Evolutionary conservation across 2,113 vertebrate species (phyloP).

Genomic region (Octodon degus): DNA sequence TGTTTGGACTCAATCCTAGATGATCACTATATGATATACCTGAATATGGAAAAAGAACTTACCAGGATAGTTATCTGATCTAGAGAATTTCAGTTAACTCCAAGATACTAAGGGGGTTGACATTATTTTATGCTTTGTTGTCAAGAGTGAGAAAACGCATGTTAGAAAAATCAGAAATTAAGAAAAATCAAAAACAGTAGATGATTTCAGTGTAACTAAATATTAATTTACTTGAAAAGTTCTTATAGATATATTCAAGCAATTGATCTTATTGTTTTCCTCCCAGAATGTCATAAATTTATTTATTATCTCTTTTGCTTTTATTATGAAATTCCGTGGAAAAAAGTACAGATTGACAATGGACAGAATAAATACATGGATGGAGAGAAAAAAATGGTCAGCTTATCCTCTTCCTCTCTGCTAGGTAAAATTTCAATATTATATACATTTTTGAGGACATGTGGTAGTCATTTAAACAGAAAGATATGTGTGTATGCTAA

Average conservation of each 20-base stretch:
- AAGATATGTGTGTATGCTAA: background rate
- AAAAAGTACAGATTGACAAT: background rate
- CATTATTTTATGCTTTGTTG: background rate
- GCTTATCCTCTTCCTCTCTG: background rate
- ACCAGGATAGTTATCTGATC: background rate
- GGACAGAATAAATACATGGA: background rate
- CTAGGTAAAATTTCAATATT: background rate
- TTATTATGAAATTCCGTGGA: slow-evolving; percentile 23
- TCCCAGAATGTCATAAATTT: background rate
- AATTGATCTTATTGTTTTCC: background rate
- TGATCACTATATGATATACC: background rate
- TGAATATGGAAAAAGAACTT: background rate
- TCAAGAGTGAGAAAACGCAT: background rate
- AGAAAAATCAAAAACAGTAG: background rate
- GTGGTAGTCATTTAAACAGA: background rate
- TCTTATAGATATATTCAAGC: background rate
- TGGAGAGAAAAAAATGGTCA: background rate
- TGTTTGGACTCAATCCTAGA: background rate
- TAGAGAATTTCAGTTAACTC: background rate
- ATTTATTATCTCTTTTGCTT: background rate
- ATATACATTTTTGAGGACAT: background rate
- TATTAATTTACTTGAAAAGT: background rate
- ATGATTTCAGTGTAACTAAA: background rate
- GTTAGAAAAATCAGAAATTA: background rate
- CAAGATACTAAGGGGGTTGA: background rate